Evolutionary conservation across 2,113 vertebrate species (phyloP).

Genomic region (Ochotona curzoniae): DNA sequence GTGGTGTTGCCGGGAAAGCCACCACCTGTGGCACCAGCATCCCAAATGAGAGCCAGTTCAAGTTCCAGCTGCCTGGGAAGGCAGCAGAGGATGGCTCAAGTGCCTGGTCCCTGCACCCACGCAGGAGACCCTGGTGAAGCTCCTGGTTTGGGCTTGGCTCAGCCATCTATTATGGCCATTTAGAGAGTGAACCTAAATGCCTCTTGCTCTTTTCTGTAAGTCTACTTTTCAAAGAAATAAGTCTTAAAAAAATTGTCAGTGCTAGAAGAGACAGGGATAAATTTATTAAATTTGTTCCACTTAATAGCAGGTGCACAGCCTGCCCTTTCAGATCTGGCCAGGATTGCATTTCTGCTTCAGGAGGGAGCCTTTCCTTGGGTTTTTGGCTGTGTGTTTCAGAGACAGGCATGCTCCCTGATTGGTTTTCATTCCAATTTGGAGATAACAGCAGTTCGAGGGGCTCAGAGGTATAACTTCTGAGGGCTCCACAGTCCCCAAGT

Average conservation of each 20-base stretch:
- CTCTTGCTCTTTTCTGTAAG: no score
- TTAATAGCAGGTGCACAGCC: not conserved
- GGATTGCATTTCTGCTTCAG: constrained; percentile 36
- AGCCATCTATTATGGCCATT: no score
- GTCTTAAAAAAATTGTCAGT: not conserved
- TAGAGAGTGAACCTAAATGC: no score
- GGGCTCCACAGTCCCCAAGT: not conserved
- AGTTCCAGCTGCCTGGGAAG: no score
- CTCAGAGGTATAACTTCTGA: constrained; percentile 4
- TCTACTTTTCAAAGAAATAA: no score
- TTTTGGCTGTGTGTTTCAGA: constrained; percentile 21
- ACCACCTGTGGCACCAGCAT: no score
- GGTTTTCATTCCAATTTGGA: constrained; percentile 29
- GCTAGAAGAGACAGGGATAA: not conserved
- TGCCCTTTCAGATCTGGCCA: not conserved
- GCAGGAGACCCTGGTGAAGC: no score
- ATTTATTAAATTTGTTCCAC: constrained; percentile 48
- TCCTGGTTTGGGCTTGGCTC: no score
- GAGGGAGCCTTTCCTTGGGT: constrained; percentile 30
- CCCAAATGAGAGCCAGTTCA: no score
- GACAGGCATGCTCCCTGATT: not conserved
- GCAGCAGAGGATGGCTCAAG: no score
- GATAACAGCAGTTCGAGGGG: not conserved
- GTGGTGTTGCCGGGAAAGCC: no score
- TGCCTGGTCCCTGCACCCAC: no score